Evolutionary conservation across 1,140 invertebrate genomes (phyloP).

Genomic region (Ceratoteleas bidentatus): DNA sequence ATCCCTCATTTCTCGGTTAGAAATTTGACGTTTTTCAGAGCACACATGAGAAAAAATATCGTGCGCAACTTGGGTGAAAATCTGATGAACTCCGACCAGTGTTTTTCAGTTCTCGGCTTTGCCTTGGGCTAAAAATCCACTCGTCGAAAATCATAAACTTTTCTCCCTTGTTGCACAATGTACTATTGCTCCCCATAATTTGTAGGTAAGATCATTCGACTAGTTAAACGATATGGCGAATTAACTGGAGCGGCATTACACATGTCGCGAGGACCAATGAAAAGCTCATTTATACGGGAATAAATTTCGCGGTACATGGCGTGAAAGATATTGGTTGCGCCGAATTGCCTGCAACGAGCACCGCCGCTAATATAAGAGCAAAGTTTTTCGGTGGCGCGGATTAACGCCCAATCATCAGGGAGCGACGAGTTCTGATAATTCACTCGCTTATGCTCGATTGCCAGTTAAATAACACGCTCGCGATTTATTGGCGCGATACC

Average conservation of each 20-base stretch:
- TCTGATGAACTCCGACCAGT: too few species aligned
- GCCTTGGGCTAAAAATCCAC: too few species aligned
- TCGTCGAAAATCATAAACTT: too few species aligned
- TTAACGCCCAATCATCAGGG: constrained; percentile 7
- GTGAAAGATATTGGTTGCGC: constrained; percentile 30
- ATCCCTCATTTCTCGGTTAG: too few species aligned
- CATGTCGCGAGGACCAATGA: constrained; percentile 42
- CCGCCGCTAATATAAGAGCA: constrained; percentile 32
- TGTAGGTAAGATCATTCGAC: neutral
- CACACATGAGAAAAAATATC: too few species aligned
- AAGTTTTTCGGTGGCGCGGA: constrained; percentile 31
- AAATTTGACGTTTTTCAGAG: too few species aligned
- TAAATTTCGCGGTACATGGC: constrained; percentile 35
- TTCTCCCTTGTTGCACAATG: too few species aligned
- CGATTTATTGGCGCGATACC: too few species aligned
- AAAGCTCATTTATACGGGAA: constrained; percentile 35
- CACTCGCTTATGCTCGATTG: neutral
- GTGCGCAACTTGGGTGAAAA: too few species aligned
- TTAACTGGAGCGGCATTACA: constrained; percentile 20
- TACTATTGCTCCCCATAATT: too few species aligned
- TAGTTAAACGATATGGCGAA: constrained; percentile 18
- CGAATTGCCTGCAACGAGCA: constrained; percentile 22
- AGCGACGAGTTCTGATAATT: constrained; percentile 1
- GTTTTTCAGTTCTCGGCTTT: too few species aligned
- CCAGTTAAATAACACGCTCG: neutral